phyloP scores from a whole-genome alignment of 2,888 invertebrate genomes.

The Rotaria sp. region DNA sequence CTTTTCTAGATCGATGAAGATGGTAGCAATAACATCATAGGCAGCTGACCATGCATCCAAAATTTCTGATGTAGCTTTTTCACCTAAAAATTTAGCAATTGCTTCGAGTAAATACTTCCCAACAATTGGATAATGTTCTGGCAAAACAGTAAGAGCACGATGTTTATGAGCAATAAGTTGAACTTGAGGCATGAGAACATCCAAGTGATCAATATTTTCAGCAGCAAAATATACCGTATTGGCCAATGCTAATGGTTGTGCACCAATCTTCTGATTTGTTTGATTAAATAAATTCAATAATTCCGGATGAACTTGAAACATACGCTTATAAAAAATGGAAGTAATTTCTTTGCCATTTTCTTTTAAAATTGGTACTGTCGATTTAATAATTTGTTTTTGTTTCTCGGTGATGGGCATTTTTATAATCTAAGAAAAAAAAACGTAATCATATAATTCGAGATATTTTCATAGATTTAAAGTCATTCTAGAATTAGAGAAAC shows the following conservation, averaged over 20 bases:
- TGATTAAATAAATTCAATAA: not conserved
- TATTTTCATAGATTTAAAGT: no score
- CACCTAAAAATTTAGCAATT: not conserved
- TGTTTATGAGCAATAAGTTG: not conserved
- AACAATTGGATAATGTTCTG: slow-evolving; percentile 12
- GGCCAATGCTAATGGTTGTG: not conserved
- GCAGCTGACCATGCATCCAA: not conserved
- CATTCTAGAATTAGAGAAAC: no score
- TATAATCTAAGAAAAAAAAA: not conserved
- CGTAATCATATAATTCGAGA: no score
- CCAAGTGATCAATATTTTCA: not conserved
- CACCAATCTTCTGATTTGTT: not conserved
- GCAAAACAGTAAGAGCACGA: not conserved
- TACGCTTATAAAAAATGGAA: not conserved
- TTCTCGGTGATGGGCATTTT: not conserved
- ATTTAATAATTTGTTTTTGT: not conserved
- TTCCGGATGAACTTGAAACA: not conserved
- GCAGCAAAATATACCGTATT: not conserved
- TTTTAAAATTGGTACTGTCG: not conserved
- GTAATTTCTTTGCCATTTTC: not conserved
- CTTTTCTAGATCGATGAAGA: not conserved
- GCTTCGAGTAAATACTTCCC: not conserved
- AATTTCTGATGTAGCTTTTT: not conserved
- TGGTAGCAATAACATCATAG: not conserved
- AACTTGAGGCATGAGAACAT: not conserved